phyloP scores from a whole-genome alignment of 2,113 vertebrate genomes.

The Trichomycterus rosablanca region DNA sequence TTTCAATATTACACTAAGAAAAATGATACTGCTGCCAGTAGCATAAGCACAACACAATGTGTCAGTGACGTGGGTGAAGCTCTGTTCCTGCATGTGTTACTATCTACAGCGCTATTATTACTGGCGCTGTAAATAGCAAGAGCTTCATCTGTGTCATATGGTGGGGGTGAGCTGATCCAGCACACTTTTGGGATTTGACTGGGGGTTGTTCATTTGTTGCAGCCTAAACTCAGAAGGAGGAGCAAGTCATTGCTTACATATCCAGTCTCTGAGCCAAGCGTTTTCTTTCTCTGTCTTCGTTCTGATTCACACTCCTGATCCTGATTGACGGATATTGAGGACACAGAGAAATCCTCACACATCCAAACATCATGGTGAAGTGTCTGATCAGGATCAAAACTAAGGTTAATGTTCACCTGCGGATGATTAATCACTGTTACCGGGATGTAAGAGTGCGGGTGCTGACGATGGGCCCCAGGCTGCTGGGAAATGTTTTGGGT shows the following conservation, averaged over 20 bases:
- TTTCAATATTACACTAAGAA: no score
- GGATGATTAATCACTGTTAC: slow-evolving; percentile 87
- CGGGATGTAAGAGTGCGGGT: slow-evolving; percentile 79
- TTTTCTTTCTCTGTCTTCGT: slow-evolving; percentile 6
- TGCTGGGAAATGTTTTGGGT: slow-evolving; percentile 74
- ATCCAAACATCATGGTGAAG: slow-evolving; percentile 78
- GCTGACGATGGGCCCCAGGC: slow-evolving; percentile 78
- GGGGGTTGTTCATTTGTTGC: slow-evolving; percentile 21
- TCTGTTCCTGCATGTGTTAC: slow-evolving; percentile 26
- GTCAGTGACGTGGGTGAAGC: no score
- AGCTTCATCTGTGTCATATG: slow-evolving; percentile 52
- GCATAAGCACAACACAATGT: neutral
- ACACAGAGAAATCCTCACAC: neutral
- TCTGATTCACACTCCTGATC: slow-evolving; percentile 1
- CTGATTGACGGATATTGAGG: neutral
- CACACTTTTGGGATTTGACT: neutral
- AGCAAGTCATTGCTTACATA: slow-evolving; percentile 3
- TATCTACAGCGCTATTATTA: slow-evolving; percentile 63
- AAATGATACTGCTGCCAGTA: no score
- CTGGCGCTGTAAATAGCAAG: slow-evolving; percentile 63
- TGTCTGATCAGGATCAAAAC: slow-evolving; percentile 86
- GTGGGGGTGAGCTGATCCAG: slow-evolving; percentile 3
- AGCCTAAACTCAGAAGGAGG: slow-evolving; percentile 31
- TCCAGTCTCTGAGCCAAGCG: slow-evolving; percentile 2
- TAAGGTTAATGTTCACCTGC: slow-evolving; percentile 82